Percentiles rank a stretch among this genome's conserved stretches.
Conservation (phyloP, 1,140 invertebrate genomes). For the Dolichoris vasculosae region DNA sequence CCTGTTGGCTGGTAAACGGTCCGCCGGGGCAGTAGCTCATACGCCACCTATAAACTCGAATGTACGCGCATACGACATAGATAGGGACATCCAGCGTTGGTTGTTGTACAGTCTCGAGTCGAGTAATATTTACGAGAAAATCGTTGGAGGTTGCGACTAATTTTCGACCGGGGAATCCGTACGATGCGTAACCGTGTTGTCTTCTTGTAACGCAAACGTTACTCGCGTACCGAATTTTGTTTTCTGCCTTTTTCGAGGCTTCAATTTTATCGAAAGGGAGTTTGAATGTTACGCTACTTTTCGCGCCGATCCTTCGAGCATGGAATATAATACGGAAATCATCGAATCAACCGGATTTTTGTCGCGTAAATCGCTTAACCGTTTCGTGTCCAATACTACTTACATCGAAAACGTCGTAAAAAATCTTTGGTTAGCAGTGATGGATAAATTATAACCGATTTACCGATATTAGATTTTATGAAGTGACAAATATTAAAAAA, state of each 20-base stretch:
- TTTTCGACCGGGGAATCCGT: not conserved
- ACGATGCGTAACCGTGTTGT: not conserved
- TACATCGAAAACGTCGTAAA: too few species aligned
- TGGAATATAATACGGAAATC: not conserved
- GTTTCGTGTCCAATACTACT: not conserved
- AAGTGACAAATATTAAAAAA: too few species aligned
- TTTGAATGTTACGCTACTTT: too few species aligned
- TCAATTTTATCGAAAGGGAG: too few species aligned
- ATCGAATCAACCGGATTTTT: too few species aligned
- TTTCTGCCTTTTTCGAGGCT: not conserved
- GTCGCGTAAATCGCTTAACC: too few species aligned
- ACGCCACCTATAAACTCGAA: constrained; percentile 9
- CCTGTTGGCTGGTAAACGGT: constrained; percentile 21
- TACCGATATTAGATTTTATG: too few species aligned
- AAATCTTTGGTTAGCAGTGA: too few species aligned
- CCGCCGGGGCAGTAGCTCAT: not conserved
- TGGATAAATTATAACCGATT: too few species aligned
- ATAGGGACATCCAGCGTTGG: not conserved
- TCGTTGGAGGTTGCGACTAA: not conserved
- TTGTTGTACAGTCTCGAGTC: not conserved
- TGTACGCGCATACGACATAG: not conserved
- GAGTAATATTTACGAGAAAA: not conserved
- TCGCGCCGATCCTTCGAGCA: too few species aligned
- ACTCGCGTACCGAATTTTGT: not conserved
- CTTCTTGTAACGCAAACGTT: not conserved